Percentiles rank a stretch among this genome's conserved stretches.
Conservation (phyloP, 2,797 vertebrate genomes). For the Gymnocypris eckloni region DNA sequence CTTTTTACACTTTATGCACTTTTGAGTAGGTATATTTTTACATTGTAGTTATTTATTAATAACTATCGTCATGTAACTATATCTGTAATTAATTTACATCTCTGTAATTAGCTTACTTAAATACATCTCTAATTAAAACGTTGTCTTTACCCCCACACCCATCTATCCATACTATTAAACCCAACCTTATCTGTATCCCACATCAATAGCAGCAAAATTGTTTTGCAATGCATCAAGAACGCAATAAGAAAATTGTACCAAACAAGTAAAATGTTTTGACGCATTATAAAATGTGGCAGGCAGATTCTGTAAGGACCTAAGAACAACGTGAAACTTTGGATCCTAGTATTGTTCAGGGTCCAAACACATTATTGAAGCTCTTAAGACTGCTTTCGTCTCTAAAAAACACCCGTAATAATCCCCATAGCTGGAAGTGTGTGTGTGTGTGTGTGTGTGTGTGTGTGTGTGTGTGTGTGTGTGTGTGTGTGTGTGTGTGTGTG, state of each 20-base stretch:
- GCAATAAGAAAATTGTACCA: neutral
- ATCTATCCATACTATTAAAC: neutral
- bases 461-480: neutral
- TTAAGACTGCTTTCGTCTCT: slow-evolving; percentile 64
- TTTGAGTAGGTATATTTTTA: neutral
- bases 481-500: neutral
- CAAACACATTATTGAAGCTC: slow-evolving; percentile 69
- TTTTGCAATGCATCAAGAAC: neutral
- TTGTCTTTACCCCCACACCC: neutral
- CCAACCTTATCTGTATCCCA: neutral
- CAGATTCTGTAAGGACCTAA: slow-evolving; percentile 39
- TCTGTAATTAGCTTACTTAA: neutral
- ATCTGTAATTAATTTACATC: neutral
- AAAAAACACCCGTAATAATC: slow-evolving; percentile 69
- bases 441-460: neutral
- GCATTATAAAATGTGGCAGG: slow-evolving; percentile 27
- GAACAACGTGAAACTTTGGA: slow-evolving; percentile 35
- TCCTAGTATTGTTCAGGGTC: slow-evolving; percentile 53
- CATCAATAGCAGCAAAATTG: neutral
- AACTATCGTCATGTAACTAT: neutral
- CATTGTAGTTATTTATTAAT: neutral
- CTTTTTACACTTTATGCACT: neutral
- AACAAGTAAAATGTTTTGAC: neutral
- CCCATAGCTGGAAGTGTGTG: slow-evolving; percentile 7
- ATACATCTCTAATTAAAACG: neutral